These are phyloP conservation scores for Phycodurus eques DNA, from an alignment of 2,113 vertebrate species.

Conservation along the genomic window DNA sequence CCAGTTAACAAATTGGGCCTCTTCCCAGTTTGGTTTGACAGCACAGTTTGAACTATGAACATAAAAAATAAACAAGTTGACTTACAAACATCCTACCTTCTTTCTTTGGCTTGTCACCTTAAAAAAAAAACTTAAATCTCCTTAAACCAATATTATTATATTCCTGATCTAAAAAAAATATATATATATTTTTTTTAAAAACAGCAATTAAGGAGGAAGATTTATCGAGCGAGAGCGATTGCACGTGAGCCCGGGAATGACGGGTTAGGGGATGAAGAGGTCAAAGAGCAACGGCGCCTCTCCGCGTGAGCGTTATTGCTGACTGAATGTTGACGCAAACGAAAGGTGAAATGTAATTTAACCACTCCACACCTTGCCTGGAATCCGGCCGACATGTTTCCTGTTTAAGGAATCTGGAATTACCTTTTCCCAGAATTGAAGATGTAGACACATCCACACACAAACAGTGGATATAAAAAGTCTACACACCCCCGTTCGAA, in stretches of 20 bases:
- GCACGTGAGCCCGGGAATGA: conserved; percentile 89
- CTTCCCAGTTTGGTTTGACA: conserved; percentile 50
- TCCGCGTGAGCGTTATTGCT: conserved; percentile 86
- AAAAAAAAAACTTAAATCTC: conserved; percentile 11
- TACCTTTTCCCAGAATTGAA: background rate
- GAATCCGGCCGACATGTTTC: background rate
- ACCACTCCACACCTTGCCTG: conserved; percentile 12
- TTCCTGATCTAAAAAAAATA: background rate
- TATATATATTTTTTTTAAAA: conserved; percentile 3
- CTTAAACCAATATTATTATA: conserved; percentile 8
- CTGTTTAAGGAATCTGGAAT: background rate
- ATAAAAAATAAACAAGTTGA: conserved; percentile 1
- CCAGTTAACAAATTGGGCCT: conserved; percentile 23
- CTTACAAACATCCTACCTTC: conserved; percentile 36
- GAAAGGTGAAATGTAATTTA: conserved; percentile 35
- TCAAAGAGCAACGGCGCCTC: conserved; percentile 69
- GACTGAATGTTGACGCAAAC: conserved; percentile 75
- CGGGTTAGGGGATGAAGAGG: conserved; percentile 71
- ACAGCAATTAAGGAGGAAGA: conserved; percentile 28
- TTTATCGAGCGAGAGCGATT: conserved; percentile 76
- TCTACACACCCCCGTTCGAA: background rate
- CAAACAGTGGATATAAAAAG: background rate
- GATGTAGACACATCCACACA: background rate
- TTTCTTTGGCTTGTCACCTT: conserved; percentile 65
- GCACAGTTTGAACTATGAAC: conserved; percentile 34